phyloP scores from a whole-genome alignment of 2,113 vertebrate genomes.

The Triplophysa siluroides region DNA sequence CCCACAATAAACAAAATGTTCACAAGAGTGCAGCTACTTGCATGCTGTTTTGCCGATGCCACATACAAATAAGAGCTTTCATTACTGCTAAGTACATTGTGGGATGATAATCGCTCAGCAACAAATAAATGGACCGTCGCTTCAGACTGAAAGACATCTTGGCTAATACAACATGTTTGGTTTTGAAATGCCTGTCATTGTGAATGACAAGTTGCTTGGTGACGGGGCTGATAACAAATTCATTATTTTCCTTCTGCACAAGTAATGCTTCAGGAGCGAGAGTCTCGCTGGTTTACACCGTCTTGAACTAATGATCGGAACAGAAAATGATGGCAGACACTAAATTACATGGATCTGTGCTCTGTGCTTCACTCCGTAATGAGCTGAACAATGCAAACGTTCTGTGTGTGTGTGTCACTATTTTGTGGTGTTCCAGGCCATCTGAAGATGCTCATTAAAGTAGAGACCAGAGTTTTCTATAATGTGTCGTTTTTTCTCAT shows the following conservation, averaged over 20 bases:
- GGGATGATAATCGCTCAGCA: slow-evolving; percentile 7
- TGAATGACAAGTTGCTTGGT: slow-evolving; percentile 33
- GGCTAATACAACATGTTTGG: slow-evolving; percentile 24
- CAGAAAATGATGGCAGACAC: not conserved
- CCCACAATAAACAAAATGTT: not conserved
- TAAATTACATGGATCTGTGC: slow-evolving; percentile 12
- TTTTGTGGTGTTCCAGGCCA: slow-evolving; percentile 23
- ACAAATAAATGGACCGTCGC: slow-evolving; percentile 9
- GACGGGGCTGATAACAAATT: slow-evolving; percentile 16
- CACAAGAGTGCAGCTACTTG: slow-evolving; percentile 3
- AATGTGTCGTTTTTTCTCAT: not conserved
- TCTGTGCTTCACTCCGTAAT: slow-evolving; percentile 38
- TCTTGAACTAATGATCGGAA: slow-evolving; percentile 15
- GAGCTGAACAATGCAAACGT: slow-evolving; percentile 18
- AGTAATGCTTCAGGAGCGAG: slow-evolving; percentile 5
- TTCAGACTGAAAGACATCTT: slow-evolving; percentile 9
- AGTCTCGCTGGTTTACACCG: not conserved
- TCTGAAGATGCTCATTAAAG: slow-evolving; percentile 20
- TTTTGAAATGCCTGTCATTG: slow-evolving; percentile 18
- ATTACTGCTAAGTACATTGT: not conserved
- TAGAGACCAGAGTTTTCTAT: not conserved
- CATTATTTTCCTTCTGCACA: slow-evolving; percentile 29
- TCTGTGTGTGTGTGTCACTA: not conserved
- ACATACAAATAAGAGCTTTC: slow-evolving; percentile 5
- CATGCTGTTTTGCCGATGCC: not conserved